Evolutionary conservation across 2,888 invertebrate genomes (phyloP).

Genomic region (Limnephilus auricula): DNA sequence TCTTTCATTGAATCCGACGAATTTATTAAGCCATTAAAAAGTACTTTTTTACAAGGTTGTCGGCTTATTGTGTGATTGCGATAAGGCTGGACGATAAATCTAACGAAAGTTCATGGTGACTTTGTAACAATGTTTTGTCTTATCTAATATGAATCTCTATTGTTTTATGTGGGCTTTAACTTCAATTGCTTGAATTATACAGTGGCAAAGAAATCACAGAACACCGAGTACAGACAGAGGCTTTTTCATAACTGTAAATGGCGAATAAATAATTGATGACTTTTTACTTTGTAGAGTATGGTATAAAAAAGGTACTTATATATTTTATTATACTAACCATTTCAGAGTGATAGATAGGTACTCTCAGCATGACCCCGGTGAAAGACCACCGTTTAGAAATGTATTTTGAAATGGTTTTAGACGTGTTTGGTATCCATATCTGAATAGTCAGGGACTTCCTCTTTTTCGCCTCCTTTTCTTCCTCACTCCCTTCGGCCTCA

Average conservation of each 20-base stretch:
- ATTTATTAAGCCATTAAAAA: neutral
- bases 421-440: too few relatives aligned
- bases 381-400: too few relatives aligned
- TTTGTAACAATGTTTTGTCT: neutral
- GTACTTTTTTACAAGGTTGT: conserved; percentile 10
- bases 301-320: too few relatives aligned
- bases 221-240: neutral
- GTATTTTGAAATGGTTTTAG: too few relatives aligned
- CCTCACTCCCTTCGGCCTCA: too few relatives aligned
- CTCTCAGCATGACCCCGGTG: too few relatives aligned
- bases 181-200: neutral
- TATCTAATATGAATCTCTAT: neutral
- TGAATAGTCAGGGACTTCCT: too few relatives aligned
- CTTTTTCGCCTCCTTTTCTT: too few relatives aligned
- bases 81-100: neutral
- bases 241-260: neutral
- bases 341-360: too few relatives aligned
- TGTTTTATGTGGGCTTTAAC: neutral
- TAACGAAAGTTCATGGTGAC: conserved; percentile 9
- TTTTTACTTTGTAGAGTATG: too few relatives aligned
- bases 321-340: too few relatives aligned
- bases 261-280: too few relatives aligned
- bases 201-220: neutral
- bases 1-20: neutral
- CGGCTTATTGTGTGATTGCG: neutral